Evolutionary conservation across 2,888 invertebrate species (phyloP).

Genomic region (Sesia bembeciformis): DNA sequence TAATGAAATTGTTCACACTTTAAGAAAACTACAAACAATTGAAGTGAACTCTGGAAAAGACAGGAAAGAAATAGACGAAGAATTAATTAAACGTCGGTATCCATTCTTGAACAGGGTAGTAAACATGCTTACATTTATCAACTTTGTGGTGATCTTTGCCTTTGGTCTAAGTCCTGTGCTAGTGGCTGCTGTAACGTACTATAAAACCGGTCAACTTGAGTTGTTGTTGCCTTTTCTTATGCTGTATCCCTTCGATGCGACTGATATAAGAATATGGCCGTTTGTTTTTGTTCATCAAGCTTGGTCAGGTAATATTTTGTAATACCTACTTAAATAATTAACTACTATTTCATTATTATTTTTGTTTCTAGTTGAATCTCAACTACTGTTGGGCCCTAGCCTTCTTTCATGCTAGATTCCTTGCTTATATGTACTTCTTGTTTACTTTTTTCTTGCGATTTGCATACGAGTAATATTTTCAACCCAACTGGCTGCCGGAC

Average conservation of each 20-base stretch:
- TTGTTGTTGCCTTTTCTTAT: conserved; percentile 3
- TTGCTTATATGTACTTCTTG: too few species aligned
- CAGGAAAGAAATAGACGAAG: not conserved
- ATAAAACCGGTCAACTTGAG: not conserved
- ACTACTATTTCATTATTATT: not conserved
- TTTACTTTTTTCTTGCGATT: too few species aligned
- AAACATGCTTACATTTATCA: not conserved
- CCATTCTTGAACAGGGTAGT: not conserved
- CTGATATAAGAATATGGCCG: conserved; percentile 2
- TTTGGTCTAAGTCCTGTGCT: conserved; percentile 4
- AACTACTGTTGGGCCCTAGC: too few species aligned
- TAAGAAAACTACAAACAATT: not conserved
- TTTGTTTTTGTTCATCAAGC: conserved; percentile 5
- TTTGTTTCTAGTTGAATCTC: too few species aligned
- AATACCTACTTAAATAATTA: not conserved
- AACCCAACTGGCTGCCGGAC: too few species aligned
- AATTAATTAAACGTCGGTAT: not conserved
- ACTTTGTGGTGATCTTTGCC: conserved; percentile 1
- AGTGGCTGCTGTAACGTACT: not conserved
- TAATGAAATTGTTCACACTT: not conserved
- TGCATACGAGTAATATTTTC: too few species aligned
- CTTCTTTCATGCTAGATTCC: too few species aligned
- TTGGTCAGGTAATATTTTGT: conserved; percentile 4
- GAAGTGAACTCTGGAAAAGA: not conserved
- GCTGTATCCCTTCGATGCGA: conserved; percentile 6